Percentiles rank a stretch among this genome's conserved stretches.
These are phyloP conservation scores for Diachasma alloeum DNA, from an alignment of 1,140 invertebrate species.

Conservation along the genomic window DNA sequence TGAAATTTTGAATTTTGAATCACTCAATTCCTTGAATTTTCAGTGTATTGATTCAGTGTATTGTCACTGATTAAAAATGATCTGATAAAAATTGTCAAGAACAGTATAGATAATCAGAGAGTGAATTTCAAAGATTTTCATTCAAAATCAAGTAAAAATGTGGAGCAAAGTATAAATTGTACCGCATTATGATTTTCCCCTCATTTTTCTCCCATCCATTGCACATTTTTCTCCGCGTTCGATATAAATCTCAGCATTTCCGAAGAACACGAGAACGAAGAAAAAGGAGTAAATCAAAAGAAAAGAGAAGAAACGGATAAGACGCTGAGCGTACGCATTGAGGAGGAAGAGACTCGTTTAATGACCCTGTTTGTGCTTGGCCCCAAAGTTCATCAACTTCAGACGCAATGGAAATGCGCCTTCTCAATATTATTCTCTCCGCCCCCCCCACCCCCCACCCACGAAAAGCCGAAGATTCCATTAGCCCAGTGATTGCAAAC, in stretches of 20 bases:
- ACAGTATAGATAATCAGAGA: too few relatives aligned
- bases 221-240: not conserved
- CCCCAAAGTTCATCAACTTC: constrained; percentile 11
- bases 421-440: not conserved
- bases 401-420: not conserved
- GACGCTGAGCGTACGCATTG: not conserved
- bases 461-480: not conserved
- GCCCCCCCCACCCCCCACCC: not conserved
- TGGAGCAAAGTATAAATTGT: too few relatives aligned
- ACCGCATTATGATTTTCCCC: too few relatives aligned
- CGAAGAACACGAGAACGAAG: not conserved
- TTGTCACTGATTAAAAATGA: too few relatives aligned
- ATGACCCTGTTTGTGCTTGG: constrained; percentile 16
- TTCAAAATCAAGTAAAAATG: too few relatives aligned
- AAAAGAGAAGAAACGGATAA: not conserved
- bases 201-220: too few relatives aligned
- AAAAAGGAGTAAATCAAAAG: not conserved
- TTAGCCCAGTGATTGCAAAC: not conserved
- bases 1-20: too few relatives aligned
- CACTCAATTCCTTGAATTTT: too few relatives aligned
- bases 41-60: too few relatives aligned
- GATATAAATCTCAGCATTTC: not conserved
- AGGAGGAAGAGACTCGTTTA: constrained; percentile 12
- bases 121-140: too few relatives aligned
- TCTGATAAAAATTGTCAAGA: too few relatives aligned